These are phyloP conservation scores for Polyommatus icarus DNA, from an alignment of 2,888 invertebrate genomes.

Conservation along the genomic window DNA sequence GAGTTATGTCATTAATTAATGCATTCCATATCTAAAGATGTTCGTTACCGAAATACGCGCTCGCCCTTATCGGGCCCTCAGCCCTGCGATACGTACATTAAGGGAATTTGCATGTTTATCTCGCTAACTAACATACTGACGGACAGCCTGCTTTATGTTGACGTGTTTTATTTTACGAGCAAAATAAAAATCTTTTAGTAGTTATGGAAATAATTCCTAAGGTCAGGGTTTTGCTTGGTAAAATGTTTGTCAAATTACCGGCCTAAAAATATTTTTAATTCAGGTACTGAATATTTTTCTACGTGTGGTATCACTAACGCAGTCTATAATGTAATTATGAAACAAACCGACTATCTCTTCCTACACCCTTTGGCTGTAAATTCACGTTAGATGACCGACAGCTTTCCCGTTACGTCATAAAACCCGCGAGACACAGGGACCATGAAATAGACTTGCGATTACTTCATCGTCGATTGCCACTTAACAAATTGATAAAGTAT, in stretches of 20 bases:
- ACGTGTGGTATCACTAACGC: too few relatives aligned
- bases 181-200: conserved; percentile 4
- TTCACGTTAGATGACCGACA: background rate
- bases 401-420: background rate
- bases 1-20: conserved; percentile 19
- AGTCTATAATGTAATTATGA: background rate
- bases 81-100: conserved; percentile 33
- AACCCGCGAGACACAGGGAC: background rate
- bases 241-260: background rate
- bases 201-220: background rate
- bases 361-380: background rate
- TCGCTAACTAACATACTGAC: conserved; percentile 41
- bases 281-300: too few relatives aligned
- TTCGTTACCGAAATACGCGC: conserved; percentile 31
- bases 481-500: background rate
- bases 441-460: background rate
- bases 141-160: conserved; percentile 34
- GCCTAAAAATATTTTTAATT: too few relatives aligned
- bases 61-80: conserved; percentile 6
- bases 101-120: conserved; percentile 42
- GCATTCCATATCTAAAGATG: conserved; percentile 26
- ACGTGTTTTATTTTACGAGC: background rate
- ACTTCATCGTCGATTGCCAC: background rate
- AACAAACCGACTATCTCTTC: background rate
- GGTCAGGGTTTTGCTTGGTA: background rate